phyloP scores from a whole-genome alignment of 2,797 vertebrate species.

The Oreochromis mossambicus region DNA sequence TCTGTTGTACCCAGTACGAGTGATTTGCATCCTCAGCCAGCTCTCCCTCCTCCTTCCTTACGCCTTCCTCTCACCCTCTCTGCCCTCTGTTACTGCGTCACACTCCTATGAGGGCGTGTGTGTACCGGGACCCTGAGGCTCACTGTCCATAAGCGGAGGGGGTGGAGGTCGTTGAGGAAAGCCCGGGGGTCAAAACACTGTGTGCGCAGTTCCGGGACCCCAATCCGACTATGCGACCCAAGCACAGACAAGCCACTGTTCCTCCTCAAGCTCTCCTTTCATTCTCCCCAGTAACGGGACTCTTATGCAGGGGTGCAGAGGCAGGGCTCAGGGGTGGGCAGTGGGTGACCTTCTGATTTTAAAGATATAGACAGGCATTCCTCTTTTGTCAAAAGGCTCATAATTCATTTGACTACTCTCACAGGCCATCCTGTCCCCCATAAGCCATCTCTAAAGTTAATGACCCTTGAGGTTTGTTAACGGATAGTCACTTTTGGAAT shows the following conservation, averaged over 20 bases:
- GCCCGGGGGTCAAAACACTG: conserved; percentile 74
- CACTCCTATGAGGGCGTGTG: conserved; percentile 35
- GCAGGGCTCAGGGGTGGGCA: conserved; percentile 53
- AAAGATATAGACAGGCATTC: conserved; percentile 77
- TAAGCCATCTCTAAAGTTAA: conserved; percentile 43
- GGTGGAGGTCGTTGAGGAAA: conserved; percentile 51
- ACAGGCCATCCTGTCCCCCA: conserved; percentile 31
- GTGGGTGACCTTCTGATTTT: conserved; percentile 74
- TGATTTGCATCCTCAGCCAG: conserved; percentile 37
- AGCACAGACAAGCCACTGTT: conserved; percentile 77
- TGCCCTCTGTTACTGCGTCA: conserved; percentile 58
- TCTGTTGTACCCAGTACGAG: conserved; percentile 29
- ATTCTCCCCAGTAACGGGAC: conserved; percentile 56
- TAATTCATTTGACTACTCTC: conserved; percentile 50
- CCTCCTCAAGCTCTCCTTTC: conserved; percentile 73
- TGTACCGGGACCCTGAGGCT: conserved; percentile 49
- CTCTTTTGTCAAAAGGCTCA: conserved; percentile 52
- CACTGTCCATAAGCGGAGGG: conserved; percentile 57
- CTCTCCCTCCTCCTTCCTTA: not conserved
- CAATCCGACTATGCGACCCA: conserved; percentile 43
- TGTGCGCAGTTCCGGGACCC: conserved; percentile 78
- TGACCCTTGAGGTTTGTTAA: conserved; percentile 66
- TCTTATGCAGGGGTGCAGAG: conserved; percentile 31
- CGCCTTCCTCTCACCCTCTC: conserved; percentile 12
- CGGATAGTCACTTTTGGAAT: conserved; percentile 41